Evolutionary conservation across 2,797 vertebrate species (phyloP), one percentile per base, ranked within the genome.

Genomic region (Botia almorhae): DNA sequence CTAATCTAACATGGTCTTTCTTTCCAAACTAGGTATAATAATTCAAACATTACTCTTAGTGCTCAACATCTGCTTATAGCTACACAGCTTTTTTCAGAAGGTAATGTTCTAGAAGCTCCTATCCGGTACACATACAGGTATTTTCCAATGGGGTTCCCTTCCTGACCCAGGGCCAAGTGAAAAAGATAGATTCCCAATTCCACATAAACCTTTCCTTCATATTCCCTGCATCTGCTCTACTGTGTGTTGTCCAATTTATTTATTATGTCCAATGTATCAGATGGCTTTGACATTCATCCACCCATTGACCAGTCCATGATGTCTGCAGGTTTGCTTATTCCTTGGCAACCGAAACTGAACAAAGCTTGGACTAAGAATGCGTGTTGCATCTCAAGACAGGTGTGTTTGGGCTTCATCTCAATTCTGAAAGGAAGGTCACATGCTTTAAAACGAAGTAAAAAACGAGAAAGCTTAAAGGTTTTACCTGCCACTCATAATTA

Each of bases 111-210:
- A 46, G 14, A 69, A 55, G 74, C 43, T 23, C 26, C 79, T 78
- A 70, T 69, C 56, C 63, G 36, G 39, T 36, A 43, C 16, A 76
- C 46, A 55, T 55, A 29, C 21, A 36, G 43, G 10, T 23, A 33
- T 67, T 81, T 81, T 84, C 83, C 83, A 84, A 51, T n/a, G 75
- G 58, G 65, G 53, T 50, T 75, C 68, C 76, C 39, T 67, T 73
- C 61, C 68, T 84, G 71, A 79, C 53, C 19, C 36, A 29, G 10
- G 14, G 26, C 64, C 75, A 78, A 74, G 71, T n/a, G 46, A 43
- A 77, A 67, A 67, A 69, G 55, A 68, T 78, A 74, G 69, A 78
- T 56, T 36, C 26, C 39, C 39, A 4, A 69, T 50, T 67, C 71
- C 43, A 16, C 1, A n/a, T 69, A 53, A n/a, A 69, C 48, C 69